Evolutionary conservation across 2,888 invertebrate genomes (phyloP), one percentile per base, ranked within the genome.

Genomic region (Drosophila mettleri): DNA sequence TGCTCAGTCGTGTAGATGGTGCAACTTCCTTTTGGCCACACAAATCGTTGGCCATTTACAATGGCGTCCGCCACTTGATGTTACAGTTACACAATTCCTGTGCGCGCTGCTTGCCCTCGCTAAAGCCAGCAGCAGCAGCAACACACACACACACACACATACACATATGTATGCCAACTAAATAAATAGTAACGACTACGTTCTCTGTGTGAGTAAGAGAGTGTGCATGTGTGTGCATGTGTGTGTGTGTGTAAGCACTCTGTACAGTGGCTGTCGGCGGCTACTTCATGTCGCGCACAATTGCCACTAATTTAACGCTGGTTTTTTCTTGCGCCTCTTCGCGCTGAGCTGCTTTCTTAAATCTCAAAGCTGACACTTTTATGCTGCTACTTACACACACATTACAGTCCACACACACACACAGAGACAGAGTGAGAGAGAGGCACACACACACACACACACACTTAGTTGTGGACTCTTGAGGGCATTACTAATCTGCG

Each of bases 281-380:
- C 80, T 71, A 61, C 76, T 80, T 78, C 74, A 80, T 86, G 86
- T 85, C 81, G 87, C 81, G 78, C 73, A 88, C 84, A 85, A 85
- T 85, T 85, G 85, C 88, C 87, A 86, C 84, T 85, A 85, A 85
- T 85, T 87, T 87, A 87, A 72, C 89, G 78, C 72, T 86, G 78
- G 51, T 43, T 83, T 79, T 78, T 77, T 70, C 69, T 62, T 72
- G 51, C 43, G 58, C 31, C 33, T 75, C 76, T 82, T 71, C 78
- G 74, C 69, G 57, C 68, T 74, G 59, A 54, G 70, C 70, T 68
- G 74, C 78, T 82, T 79, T 85, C 81, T 87, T 78, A 88, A 88
- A 86, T 83, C 88, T 86, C 86, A 88, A 86, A 88, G 88, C 86
- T 84, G 84, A 88, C 88, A 83, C 88, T 86, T 78, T 86, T 73